These are phyloP conservation scores for Amphiura filiformis DNA, from an alignment of 35 echinoderm and acorn worm species.

Conservation along the genomic window DNA sequence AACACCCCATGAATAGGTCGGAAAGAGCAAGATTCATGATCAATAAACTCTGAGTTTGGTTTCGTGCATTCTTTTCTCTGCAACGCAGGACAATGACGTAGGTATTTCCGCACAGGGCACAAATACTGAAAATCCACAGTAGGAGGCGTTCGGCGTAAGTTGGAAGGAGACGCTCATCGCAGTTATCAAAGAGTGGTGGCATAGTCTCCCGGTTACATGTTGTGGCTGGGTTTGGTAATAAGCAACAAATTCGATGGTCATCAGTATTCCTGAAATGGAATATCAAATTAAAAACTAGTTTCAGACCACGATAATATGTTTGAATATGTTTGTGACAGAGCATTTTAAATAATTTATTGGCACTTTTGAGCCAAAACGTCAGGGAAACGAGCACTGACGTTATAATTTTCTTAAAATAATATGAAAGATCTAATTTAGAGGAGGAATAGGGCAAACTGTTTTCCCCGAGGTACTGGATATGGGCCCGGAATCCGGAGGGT, in stretches of 20 bases:
- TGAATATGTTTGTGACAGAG: too few relatives aligned
- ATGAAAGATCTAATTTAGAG: too few relatives aligned
- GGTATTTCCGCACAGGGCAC: not conserved
- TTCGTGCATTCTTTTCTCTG: not conserved
- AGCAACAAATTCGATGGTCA: not conserved
- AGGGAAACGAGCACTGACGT: too few relatives aligned
- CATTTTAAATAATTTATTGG: too few relatives aligned
- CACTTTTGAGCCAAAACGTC: too few relatives aligned
- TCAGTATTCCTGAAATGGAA: not conserved
- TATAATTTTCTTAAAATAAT: too few relatives aligned
- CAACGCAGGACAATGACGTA: not conserved
- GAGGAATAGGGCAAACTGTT: too few relatives aligned
- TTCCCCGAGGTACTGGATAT: too few relatives aligned
- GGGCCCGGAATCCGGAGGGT: too few relatives aligned
- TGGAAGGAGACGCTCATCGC: not conserved
- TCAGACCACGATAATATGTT: too few relatives aligned
- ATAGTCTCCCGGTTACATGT: not conserved
- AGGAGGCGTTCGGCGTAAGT: not conserved
- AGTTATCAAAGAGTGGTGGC: not conserved
- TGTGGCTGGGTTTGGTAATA: not conserved
- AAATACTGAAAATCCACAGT: not conserved
- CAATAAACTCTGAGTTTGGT: constrained; percentile 13
- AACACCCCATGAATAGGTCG: constrained; percentile 36
- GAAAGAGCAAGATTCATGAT: constrained; percentile 36
- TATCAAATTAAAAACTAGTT: not conserved